Evolutionary conservation across 2,797 vertebrate species (phyloP).

Genomic region (Halcyon badia): DNA sequence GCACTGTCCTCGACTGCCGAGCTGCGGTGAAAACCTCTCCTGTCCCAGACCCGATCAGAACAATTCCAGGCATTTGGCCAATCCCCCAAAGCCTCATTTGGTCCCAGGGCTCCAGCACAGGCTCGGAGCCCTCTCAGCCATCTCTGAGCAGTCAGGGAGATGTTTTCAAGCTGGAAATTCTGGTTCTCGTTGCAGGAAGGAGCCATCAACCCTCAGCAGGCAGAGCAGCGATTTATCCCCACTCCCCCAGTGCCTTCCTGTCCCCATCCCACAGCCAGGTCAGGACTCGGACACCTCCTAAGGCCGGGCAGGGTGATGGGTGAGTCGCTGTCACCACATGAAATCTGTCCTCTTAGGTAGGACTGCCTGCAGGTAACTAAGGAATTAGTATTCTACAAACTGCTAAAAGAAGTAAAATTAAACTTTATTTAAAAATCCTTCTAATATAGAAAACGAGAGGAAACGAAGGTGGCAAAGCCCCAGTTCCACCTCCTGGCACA

Average conservation of each 20-base stretch:
- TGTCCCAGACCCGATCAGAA: not conserved
- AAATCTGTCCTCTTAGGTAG: fast-evolving
- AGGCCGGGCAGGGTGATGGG: not conserved
- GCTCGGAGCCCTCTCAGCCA: not conserved
- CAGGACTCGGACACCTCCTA: too few species aligned
- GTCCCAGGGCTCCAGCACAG: not conserved
- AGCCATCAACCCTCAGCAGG: not conserved
- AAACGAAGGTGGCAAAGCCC: not conserved
- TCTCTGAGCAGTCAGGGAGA: not conserved
- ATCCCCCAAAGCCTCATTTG: not conserved
- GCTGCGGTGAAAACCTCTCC: not conserved
- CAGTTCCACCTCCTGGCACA: not conserved
- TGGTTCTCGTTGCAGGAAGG: not conserved
- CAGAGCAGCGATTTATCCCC: fast-evolving
- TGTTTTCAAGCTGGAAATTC: not conserved
- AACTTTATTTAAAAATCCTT: constrained; percentile 66
- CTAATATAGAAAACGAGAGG: constrained; percentile 53
- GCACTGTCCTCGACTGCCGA: not conserved
- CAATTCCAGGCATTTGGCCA: not conserved
- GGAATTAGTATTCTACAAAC: not conserved
- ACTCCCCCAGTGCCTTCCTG: not conserved
- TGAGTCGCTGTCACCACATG: not conserved
- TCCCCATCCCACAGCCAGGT: not conserved
- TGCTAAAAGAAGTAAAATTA: not conserved
- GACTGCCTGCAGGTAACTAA: not conserved